These are phyloP conservation scores for Drosophila flavopinicola DNA, from an alignment of 2,888 invertebrate genomes.

Conservation along the genomic window DNA sequence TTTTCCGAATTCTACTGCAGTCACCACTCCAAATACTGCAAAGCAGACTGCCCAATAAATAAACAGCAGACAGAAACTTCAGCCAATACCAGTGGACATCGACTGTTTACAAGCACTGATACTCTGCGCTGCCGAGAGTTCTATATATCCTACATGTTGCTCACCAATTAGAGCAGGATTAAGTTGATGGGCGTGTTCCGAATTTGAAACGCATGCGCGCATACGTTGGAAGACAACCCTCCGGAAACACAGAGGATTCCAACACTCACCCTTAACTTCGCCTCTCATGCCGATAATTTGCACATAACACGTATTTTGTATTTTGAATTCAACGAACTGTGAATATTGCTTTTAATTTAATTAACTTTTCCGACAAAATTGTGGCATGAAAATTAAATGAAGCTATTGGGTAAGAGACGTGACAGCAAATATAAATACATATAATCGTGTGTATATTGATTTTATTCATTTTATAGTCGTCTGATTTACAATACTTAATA, in stretches of 20 bases:
- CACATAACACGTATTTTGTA: constrained; percentile 60
- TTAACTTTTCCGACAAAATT: constrained; percentile 60
- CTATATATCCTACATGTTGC: not conserved
- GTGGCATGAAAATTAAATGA: constrained; percentile 57
- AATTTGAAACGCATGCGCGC: constrained; percentile 32
- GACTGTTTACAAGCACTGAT: not conserved
- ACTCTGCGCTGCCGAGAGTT: not conserved
- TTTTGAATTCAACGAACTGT: constrained; percentile 68
- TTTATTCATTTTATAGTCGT: constrained; percentile 3
- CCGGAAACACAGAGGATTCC: constrained; percentile 4
- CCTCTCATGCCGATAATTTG: constrained; percentile 21
- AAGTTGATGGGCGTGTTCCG: constrained; percentile 18
- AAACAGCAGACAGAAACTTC: not conserved
- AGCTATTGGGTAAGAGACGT: constrained; percentile 9
- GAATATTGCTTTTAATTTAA: constrained; percentile 74
- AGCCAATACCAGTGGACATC: constrained; percentile 24
- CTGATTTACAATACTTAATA: no score
- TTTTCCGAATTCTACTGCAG: constrained; percentile 8
- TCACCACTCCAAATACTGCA: constrained; percentile 8
- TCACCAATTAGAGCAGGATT: constrained; percentile 21
- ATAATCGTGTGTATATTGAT: not conserved
- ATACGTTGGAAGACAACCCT: constrained; percentile 3
- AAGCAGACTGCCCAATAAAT: constrained; percentile 17
- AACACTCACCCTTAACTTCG: not conserved
- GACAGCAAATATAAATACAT: constrained; percentile 4